Evolutionary conservation across 2,888 invertebrate genomes (phyloP).

Genomic region (Endotricha flammealis): DNA sequence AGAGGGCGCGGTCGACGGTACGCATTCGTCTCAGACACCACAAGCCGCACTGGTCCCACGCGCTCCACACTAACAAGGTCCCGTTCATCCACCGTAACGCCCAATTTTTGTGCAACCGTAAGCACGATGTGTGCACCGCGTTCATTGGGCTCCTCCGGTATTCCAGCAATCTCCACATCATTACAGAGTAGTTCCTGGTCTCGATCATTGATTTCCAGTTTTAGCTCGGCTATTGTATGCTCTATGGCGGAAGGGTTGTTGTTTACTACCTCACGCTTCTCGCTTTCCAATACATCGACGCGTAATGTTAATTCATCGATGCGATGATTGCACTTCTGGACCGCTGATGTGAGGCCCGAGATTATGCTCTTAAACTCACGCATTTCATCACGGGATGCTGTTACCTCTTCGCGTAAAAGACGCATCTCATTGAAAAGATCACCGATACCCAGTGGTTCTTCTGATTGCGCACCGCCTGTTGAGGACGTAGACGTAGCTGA

Average conservation of each 20-base stretch:
- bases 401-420: not conserved
- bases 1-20: conserved; percentile 13
- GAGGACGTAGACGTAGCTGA: too few species aligned
- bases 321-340: not conserved
- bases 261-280: not conserved
- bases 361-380: not conserved
- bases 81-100: not conserved
- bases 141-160: conserved; percentile 5
- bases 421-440: too few species aligned
- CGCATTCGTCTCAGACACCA: not conserved
- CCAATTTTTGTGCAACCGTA: conserved; percentile 1
- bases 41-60: not conserved
- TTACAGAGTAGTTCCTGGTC: conserved; percentile 8
- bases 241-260: not conserved
- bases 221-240: conserved; percentile 4
- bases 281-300: not conserved
- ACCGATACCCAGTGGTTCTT: too few species aligned
- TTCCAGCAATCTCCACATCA: conserved; percentile 9
- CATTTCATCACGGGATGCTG: not conserved
- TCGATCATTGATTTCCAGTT: too few species aligned
- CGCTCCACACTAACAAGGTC: conserved; percentile 2
- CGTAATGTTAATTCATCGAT: not conserved
- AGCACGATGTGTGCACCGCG: conserved; percentile 1
- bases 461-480: too few species aligned
- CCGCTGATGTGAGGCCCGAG: not conserved